Evolutionary conservation across 2,888 invertebrate genomes (phyloP).

Genomic region (Macroteleia sp.): DNA sequence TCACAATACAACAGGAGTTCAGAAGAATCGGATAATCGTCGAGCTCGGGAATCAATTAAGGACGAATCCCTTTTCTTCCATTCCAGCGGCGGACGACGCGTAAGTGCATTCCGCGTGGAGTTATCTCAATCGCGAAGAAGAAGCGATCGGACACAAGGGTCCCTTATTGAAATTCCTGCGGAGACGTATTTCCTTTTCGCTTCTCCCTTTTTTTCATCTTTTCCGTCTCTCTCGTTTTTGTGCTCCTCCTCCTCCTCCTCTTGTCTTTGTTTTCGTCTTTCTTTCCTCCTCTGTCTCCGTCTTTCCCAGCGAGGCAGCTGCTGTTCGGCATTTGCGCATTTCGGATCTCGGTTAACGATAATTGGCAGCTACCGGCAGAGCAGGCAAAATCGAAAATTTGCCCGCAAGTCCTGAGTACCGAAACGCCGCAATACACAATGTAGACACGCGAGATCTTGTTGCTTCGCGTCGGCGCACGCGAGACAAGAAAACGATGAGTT

Average conservation of each 20-base stretch:
- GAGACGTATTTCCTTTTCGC: constrained; percentile 65
- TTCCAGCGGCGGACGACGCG: constrained; percentile 64
- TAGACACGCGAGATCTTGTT: constrained; percentile 50
- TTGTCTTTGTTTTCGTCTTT: not conserved
- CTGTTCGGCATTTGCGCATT: constrained; percentile 67
- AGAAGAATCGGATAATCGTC: constrained; percentile 69
- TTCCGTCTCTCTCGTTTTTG: not conserved
- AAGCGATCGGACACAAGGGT: constrained; percentile 71
- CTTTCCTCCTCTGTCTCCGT: constrained; percentile 21
- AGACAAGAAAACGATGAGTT: constrained; percentile 18
- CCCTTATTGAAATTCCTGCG: constrained; percentile 72
- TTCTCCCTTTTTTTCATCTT: constrained; percentile 48
- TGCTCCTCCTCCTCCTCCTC: constrained; percentile 1
- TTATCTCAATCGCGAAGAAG: constrained; percentile 75
- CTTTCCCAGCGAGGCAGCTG: constrained; percentile 65
- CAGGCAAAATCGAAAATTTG: constrained; percentile 69
- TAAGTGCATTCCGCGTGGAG: constrained; percentile 73
- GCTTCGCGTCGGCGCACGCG: constrained; percentile 37
- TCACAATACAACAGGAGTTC: constrained; percentile 61
- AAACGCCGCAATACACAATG: constrained; percentile 45
- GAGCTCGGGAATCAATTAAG: constrained; percentile 69
- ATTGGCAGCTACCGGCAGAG: constrained; percentile 76
- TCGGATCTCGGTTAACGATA: constrained; percentile 78
- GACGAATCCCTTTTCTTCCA: constrained; percentile 64
- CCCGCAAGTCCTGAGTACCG: constrained; percentile 3